Base-by-base conservation (phyloP, 2,113 vertebrate genomes). In the Lathamus discolor region DNA sequence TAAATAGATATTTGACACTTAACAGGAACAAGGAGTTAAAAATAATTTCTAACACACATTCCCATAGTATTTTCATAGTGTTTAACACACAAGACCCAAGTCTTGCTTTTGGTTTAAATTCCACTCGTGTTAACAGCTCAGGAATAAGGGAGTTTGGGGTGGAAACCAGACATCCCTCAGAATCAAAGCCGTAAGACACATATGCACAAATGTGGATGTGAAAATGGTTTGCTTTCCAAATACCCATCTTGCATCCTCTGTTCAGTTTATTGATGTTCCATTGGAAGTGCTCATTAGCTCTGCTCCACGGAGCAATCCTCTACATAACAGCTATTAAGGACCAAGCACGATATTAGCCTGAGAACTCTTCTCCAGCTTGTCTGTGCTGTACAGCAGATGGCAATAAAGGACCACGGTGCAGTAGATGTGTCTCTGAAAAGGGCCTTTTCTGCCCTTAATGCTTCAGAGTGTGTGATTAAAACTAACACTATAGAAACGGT, bases 351-450 rank as follows among this genome's bases (percentile, higher is more conserved):
- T 8, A 3, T 16, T 5, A 2, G 7, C 17, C 20, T 78, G 39
- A 20, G 59, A 61, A 41, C 43, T 23, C 35, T 4, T 52, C 64
- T 81, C 11, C 35, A 44, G 62, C 64, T 64, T 51, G 73, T 55
- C 67, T 35, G 46, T 77, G 66, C 78, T 79, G 69, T 90, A 88
- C 91, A 95, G 91, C 88, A 96, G 93, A 18, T 92, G 95, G 96
- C 95, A 95, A 80, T 33, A n/a, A 54, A 85, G 90, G 37, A 95
- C 84, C 27, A 24, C 48, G 39, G 6, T 18, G 62, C 2, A 29
- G 25, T 7, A 66, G 29, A 41, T 5, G 9, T 13, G 33, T 5
- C 55, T 41, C 84, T 57, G 22, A 25, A 72, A 37, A 52, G 13
- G 18, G 41, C 33, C 25, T 18, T 31, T 37, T 67, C 67, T 51